phyloP scores from a whole-genome alignment of 2,113 vertebrate genomes.

The Sceloporus undulatus region DNA sequence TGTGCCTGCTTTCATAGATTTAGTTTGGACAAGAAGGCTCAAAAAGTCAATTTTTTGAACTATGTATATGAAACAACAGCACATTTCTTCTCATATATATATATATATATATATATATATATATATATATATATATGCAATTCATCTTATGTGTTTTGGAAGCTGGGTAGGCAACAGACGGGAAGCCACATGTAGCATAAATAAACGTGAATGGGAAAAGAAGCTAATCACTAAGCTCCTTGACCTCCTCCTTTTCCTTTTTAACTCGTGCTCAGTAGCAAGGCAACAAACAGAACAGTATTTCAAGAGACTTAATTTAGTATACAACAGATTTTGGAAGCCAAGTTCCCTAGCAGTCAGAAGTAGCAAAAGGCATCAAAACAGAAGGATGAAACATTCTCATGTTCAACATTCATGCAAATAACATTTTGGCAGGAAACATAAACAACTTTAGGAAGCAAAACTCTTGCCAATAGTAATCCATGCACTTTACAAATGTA shows the following conservation, averaged over 20 bases:
- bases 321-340: constrained; percentile 55
- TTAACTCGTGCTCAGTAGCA: constrained; percentile 65
- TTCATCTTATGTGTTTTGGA: constrained; percentile 67
- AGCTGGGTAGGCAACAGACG: constrained; percentile 58
- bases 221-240: constrained; percentile 70
- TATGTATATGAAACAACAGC: neutral
- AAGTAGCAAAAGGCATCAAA: constrained; percentile 67
- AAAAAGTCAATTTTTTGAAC: neutral
- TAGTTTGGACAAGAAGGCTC: neutral
- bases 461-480: neutral
- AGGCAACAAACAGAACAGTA: constrained; percentile 63
- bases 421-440: constrained; percentile 45
- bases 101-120: neutral
- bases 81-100: neutral
- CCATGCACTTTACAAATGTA: constrained; percentile 13
- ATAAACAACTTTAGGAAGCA: constrained; percentile 41
- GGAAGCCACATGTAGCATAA: constrained; percentile 70
- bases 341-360: constrained; percentile 69
- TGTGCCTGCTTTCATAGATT: neutral
- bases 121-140: constrained; percentile 1
- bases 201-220: constrained; percentile 73
- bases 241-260: constrained; percentile 76
- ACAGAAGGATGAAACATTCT: constrained; percentile 55
- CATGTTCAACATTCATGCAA: constrained; percentile 60
- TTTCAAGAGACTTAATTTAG: constrained; percentile 50